Conservation (phyloP, 2,888 invertebrate species). For the Carterocephalus palaemon region DNA sequence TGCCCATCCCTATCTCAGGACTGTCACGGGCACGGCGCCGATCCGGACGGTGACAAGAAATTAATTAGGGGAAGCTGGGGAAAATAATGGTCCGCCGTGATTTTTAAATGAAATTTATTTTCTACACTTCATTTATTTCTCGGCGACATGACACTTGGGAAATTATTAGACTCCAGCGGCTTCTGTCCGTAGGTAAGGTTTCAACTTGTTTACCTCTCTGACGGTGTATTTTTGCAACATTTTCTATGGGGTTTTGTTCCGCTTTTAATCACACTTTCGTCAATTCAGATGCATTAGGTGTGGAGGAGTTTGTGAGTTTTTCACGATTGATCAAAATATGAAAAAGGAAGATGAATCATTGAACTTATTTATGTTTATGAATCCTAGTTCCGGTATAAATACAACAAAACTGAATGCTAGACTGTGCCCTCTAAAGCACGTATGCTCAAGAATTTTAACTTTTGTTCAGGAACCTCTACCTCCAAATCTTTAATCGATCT, state of each 20-base stretch:
- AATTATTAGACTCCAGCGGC: slow-evolving; percentile 70
- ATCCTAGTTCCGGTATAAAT: too few species aligned
- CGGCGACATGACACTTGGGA: slow-evolving; percentile 75
- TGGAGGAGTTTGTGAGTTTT: too few species aligned
- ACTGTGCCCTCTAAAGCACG: too few species aligned
- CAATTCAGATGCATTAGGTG: slow-evolving; percentile 5
- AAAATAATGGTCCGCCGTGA: slow-evolving; percentile 76
- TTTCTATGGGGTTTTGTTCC: slow-evolving; percentile 16
- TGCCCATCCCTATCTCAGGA: slow-evolving; percentile 46
- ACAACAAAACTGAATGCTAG: too few species aligned
- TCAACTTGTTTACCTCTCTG: slow-evolving; percentile 56
- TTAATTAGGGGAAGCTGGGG: slow-evolving; percentile 75
- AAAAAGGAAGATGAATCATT: too few species aligned
- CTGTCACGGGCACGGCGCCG: slow-evolving; percentile 72
- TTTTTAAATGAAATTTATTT: slow-evolving; percentile 78
- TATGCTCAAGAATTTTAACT: too few species aligned
- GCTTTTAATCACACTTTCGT: slow-evolving; percentile 28
- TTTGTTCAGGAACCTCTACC: too few species aligned
- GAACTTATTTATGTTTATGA: too few species aligned
- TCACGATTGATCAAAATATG: too few species aligned
- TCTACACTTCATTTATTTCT: slow-evolving; percentile 76
- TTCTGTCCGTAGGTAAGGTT: slow-evolving; percentile 55
- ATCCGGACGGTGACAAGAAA: slow-evolving; percentile 76
- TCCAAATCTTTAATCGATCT: too few species aligned
- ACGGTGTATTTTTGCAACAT: slow-evolving; percentile 31